Percentiles rank a stretch among this genome's conserved stretches.
Conservation (phyloP, 2,113 vertebrate genomes). For the Pomatostomus ruficeps region DNA sequence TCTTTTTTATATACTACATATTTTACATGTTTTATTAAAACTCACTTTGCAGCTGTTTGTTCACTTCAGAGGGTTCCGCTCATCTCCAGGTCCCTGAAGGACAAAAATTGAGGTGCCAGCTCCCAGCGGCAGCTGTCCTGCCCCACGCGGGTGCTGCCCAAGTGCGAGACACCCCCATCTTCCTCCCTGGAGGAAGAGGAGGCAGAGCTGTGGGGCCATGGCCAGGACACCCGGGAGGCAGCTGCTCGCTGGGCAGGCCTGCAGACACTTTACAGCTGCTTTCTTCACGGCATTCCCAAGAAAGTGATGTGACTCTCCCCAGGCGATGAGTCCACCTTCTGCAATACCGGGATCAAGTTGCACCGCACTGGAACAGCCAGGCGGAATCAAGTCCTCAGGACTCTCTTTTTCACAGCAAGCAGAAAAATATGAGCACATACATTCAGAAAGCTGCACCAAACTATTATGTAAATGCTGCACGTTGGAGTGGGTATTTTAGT, state of each 20-base stretch:
- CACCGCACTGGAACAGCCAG: not conserved
- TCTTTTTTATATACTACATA: constrained; percentile 42
- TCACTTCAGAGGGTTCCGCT: not conserved
- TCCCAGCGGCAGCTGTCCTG: not conserved
- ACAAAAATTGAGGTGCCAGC: not conserved
- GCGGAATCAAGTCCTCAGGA: not conserved
- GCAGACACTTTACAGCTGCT: constrained; percentile 50
- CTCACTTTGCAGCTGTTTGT: constrained; percentile 35
- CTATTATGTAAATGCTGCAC: not conserved
- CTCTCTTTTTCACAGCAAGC: not conserved
- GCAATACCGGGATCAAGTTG: not conserved
- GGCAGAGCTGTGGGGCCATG: not conserved
- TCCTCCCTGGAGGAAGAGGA: not conserved
- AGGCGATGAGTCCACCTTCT: constrained; percentile 34
- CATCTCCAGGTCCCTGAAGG: not conserved
- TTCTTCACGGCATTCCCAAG: constrained; percentile 38
- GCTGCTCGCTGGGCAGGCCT: not conserved
- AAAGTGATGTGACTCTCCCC: constrained; percentile 47
- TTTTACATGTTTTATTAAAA: constrained; percentile 54
- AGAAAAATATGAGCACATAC: not conserved
- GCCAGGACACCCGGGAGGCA: constrained; percentile 1
- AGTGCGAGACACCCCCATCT: not conserved
- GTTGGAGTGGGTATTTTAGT: constrained; percentile 12
- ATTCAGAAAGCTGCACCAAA: not conserved
- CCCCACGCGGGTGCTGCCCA: not conserved